Percentiles rank a stretch among this genome's conserved stretches.
phyloP scores from a whole-genome alignment of 2,888 invertebrate genomes.

The Rotaria socialis region DNA sequence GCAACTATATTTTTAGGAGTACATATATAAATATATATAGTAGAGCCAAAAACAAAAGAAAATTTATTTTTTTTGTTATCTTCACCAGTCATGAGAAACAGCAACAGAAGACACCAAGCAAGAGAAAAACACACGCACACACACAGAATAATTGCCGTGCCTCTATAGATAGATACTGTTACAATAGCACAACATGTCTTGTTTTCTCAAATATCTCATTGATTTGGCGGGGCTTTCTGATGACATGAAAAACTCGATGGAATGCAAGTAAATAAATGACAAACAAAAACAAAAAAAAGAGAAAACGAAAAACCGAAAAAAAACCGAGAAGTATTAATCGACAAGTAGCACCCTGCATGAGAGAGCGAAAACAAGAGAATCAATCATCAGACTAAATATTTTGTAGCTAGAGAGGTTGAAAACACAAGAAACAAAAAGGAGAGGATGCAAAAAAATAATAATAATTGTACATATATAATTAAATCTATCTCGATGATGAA shows the following conservation, averaged over 20 bases:
- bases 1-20: neutral
- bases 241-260: constrained; percentile 15
- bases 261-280: constrained; percentile 17
- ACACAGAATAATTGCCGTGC: neutral
- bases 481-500: constrained; percentile 16
- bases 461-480: constrained; percentile 20
- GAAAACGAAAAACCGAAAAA: neutral
- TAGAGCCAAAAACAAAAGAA: constrained; percentile 4
- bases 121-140: constrained; percentile 13
- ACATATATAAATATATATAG: neutral
- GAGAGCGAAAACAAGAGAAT: neutral
- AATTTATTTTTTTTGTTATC: constrained; percentile 10
- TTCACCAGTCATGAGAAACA: constrained; percentile 29
- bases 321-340: constrained; percentile 13
- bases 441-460: neutral
- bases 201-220: neutral
- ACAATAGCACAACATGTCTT: neutral
- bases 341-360: constrained; percentile 21
- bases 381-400: constrained; percentile 30
- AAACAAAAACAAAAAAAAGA: neutral
- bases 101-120: neutral
- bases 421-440: neutral
- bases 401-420: neutral
- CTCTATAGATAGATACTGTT: constrained; percentile 13
- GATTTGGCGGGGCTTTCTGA: neutral